These are phyloP conservation scores for Pocota personata DNA, from an alignment of 2,888 invertebrate genomes.

Conservation along the genomic window DNA sequence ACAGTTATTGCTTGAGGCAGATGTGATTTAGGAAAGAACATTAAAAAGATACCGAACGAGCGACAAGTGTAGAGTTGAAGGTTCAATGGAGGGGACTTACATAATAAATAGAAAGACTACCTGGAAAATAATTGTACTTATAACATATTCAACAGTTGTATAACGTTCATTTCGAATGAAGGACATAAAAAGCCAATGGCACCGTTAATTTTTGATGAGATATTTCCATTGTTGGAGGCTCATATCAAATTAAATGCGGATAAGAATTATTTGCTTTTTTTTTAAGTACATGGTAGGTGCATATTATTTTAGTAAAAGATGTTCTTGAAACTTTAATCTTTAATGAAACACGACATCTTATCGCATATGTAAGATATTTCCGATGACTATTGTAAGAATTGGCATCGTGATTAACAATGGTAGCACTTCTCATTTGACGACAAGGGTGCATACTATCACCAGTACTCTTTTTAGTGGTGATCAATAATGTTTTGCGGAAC, in stretches of 20 bases:
- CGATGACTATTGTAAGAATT: too few relatives aligned
- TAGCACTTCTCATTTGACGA: too few relatives aligned
- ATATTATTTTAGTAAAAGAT: too few relatives aligned
- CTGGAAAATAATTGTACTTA: not conserved
- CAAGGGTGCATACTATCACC: too few relatives aligned
- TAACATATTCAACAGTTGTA: not conserved
- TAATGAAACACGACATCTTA: too few relatives aligned
- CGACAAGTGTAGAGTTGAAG: constrained; percentile 28
- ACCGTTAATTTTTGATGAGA: constrained; percentile 3
- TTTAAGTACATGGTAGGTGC: too few relatives aligned
- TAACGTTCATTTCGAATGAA: not conserved
- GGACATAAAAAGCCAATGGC: constrained; percentile 3
- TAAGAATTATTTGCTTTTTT: not conserved
- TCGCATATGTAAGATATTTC: too few relatives aligned
- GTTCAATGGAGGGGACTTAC: not conserved
- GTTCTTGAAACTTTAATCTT: too few relatives aligned
- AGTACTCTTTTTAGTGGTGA: too few relatives aligned
- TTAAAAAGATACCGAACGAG: constrained; percentile 16
- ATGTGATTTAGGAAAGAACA: not conserved
- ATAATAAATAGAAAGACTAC: not conserved
- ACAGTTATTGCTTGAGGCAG: constrained; percentile 19
- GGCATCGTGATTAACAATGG: too few relatives aligned
- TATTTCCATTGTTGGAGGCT: not conserved
- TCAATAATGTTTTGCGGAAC: too few relatives aligned
- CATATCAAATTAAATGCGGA: not conserved